Conservation (phyloP, 1,140 invertebrate species). For the Parapsyche elsis region DNA sequence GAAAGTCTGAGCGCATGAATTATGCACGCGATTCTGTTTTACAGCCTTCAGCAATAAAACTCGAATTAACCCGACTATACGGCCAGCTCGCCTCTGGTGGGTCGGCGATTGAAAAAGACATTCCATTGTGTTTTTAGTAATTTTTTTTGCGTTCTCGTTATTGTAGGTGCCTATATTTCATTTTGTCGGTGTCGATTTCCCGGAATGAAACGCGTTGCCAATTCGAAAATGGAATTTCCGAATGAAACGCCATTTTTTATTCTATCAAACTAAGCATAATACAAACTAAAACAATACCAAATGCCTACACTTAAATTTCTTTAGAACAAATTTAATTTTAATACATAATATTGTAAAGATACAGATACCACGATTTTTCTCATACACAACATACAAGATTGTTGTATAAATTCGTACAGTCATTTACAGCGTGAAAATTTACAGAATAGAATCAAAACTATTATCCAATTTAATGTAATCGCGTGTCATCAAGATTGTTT, state of each 20-base stretch:
- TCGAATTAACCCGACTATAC: background rate
- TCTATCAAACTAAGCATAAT: too few relatives aligned
- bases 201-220: background rate
- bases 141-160: background rate
- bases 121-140: background rate
- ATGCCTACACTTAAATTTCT: too few relatives aligned
- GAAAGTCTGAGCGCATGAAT: background rate
- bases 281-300: too few relatives aligned
- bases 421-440: too few relatives aligned
- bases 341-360: background rate
- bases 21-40: slow-evolving; percentile 28
- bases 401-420: too few relatives aligned
- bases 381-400: too few relatives aligned
- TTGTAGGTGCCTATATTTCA: background rate
- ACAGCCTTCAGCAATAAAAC: slow-evolving; percentile 40
- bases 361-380: background rate
- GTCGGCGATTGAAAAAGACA: slow-evolving; percentile 25
- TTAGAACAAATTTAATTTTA: too few relatives aligned
- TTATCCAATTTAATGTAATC: too few relatives aligned
- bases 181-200: background rate
- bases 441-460: too few relatives aligned
- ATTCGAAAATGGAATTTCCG: background rate
- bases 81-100: background rate
- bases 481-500: too few relatives aligned
- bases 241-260: too few relatives aligned